Conservation (phyloP, 2,113 vertebrate species). For the Caretta caretta region DNA sequence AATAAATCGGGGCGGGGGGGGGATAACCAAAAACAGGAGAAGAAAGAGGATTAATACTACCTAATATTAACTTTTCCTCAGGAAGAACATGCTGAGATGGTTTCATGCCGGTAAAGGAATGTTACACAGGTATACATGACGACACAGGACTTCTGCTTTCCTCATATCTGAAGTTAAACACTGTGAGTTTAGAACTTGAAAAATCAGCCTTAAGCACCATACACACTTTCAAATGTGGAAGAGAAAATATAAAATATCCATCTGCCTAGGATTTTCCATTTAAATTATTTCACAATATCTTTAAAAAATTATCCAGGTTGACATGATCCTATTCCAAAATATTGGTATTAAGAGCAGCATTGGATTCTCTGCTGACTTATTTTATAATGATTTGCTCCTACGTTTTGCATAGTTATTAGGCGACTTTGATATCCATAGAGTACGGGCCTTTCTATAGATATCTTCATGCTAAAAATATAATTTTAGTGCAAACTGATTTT, state of each 20-base stretch:
- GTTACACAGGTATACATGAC: background rate
- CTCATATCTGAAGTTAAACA: background rate
- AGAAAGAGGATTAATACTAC: background rate
- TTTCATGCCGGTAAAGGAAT: background rate
- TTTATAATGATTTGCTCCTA: background rate
- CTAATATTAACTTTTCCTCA: background rate
- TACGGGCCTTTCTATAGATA: constrained; percentile 22
- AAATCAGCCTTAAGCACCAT: background rate
- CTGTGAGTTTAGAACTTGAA: constrained; percentile 9
- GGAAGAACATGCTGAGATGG: background rate
- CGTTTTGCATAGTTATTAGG: constrained; percentile 41
- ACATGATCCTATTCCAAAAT: constrained; percentile 11
- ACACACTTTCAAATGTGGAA: background rate
- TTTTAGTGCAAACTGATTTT: background rate
- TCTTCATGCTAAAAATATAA: constrained; percentile 22
- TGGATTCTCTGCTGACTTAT: constrained; percentile 5
- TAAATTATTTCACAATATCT: background rate
- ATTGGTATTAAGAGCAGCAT: background rate
- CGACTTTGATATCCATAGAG: constrained; percentile 8
- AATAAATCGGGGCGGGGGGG: background rate
- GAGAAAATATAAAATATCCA: background rate
- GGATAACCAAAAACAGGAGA: background rate
- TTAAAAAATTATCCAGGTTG: background rate
- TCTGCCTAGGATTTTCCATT: background rate
- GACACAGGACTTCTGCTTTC: background rate